phyloP scores from a whole-genome alignment of 2,113 vertebrate genomes.

The Rhynchomys soricoides region DNA sequence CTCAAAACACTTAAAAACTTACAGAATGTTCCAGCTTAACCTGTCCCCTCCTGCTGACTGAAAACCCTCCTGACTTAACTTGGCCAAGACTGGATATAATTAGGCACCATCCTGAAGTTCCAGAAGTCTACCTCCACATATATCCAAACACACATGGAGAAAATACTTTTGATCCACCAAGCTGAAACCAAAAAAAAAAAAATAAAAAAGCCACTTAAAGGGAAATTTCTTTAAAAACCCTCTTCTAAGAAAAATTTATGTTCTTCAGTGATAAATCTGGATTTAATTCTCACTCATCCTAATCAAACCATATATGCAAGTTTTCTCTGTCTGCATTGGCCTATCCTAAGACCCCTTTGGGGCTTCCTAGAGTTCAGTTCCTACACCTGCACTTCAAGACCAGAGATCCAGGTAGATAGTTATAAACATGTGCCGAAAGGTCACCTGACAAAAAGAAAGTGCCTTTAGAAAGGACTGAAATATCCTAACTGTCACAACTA shows the following conservation, averaged over 20 bases:
- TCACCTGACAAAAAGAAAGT: neutral
- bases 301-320: slow-evolving; percentile 34
- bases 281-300: slow-evolving; percentile 61
- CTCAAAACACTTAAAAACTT: neutral
- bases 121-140: slow-evolving; percentile 26
- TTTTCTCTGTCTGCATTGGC: slow-evolving; percentile 27
- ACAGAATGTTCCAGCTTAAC: neutral
- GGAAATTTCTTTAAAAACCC: slow-evolving; percentile 53
- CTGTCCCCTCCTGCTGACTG: neutral
- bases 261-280: slow-evolving; percentile 69
- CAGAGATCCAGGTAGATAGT: neutral
- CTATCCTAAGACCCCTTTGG: neutral
- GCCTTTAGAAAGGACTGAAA: neutral
- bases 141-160: slow-evolving; percentile 21
- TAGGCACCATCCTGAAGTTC: slow-evolving; percentile 44
- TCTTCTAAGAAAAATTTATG: slow-evolving; percentile 63
- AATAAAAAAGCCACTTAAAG: slow-evolving; percentile 55
- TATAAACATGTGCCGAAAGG: neutral
- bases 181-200: slow-evolving; percentile 54
- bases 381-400: neutral
- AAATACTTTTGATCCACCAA: slow-evolving; percentile 71
- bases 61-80: slow-evolving; percentile 38
- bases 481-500: neutral
- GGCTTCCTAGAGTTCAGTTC: slow-evolving; percentile 3
- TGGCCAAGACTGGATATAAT: slow-evolving; percentile 63